These are phyloP conservation scores for Oreocharis arfaki DNA, from an alignment of 2,113 vertebrate genomes.

Conservation along the genomic window DNA sequence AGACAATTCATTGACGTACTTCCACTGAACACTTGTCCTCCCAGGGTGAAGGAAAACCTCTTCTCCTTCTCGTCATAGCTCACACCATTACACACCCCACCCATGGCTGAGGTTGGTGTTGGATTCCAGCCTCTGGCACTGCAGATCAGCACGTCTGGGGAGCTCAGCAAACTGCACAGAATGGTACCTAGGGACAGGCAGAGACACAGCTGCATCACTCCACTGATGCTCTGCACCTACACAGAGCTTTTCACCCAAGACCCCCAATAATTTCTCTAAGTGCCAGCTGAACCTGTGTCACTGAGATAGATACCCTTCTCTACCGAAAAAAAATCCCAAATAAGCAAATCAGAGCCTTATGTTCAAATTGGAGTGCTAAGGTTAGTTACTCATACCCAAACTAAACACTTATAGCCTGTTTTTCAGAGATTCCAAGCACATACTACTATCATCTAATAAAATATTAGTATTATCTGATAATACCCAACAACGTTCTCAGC, in stretches of 20 bases:
- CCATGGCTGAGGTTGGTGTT: slow-evolving; percentile 17
- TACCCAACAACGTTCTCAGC: background rate
- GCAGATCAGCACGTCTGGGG: slow-evolving; percentile 76
- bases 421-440: background rate
- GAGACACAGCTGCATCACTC: background rate
- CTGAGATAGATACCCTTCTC: background rate
- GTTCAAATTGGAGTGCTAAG: background rate
- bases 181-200: slow-evolving; percentile 69
- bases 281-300: fast-evolving
- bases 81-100: slow-evolving; percentile 71
- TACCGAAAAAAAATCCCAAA: background rate
- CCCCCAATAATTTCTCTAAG: background rate
- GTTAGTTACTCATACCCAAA: background rate
- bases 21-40: slow-evolving; percentile 78
- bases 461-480: background rate
- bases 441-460: background rate
- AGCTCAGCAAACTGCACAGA: slow-evolving; percentile 80
- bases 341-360: background rate
- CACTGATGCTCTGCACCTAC: background rate
- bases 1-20: slow-evolving; percentile 63
- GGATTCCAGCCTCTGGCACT: slow-evolving; percentile 69
- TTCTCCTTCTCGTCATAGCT: slow-evolving; percentile 66
- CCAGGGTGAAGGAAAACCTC: slow-evolving; percentile 75
- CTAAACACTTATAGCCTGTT: background rate
- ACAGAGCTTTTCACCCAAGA: background rate